phyloP scores from a whole-genome alignment of 2,113 vertebrate genomes.

The Hyperoodon ampullatus region DNA sequence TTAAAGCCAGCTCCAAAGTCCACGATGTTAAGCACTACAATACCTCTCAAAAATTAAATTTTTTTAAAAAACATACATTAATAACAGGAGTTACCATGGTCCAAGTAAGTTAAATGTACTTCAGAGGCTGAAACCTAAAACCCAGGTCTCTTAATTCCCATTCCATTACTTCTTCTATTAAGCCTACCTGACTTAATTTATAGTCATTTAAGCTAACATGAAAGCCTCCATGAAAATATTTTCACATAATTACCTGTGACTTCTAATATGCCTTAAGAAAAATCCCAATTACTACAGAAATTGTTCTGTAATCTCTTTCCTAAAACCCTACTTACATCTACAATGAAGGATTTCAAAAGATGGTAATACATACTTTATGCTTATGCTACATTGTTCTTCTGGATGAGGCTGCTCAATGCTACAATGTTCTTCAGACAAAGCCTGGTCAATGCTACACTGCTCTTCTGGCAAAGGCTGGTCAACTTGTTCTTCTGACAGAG shows the following conservation, averaged over 20 bases:
- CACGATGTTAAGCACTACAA: not conserved
- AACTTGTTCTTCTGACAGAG: constrained; percentile 59
- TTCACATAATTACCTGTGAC: not conserved
- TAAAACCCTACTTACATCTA: not conserved
- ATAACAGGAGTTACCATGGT: not conserved
- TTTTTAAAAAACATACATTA: not conserved
- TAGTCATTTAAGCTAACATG: not conserved
- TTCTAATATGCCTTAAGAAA: constrained; percentile 23
- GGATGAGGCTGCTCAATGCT: constrained; percentile 27
- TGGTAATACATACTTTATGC: constrained; percentile 80
- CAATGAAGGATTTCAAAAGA: not conserved
- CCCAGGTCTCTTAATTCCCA: not conserved
- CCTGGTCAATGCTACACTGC: not conserved
- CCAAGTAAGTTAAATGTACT: not conserved
- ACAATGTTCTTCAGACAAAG: constrained; percentile 59
- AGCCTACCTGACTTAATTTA: not conserved
- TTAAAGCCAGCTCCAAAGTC: not conserved
- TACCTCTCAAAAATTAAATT: not conserved
- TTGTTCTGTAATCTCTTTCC: not conserved
- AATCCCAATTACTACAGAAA: not conserved
- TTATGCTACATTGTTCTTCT: not conserved
- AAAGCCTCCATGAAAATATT: not conserved
- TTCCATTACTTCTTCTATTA: not conserved
- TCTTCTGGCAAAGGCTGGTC: constrained; percentile 61
- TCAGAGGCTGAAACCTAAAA: not conserved